Evolutionary conservation across 2,113 vertebrate genomes (phyloP).

Genomic region (Tachuris rubrigastra): DNA sequence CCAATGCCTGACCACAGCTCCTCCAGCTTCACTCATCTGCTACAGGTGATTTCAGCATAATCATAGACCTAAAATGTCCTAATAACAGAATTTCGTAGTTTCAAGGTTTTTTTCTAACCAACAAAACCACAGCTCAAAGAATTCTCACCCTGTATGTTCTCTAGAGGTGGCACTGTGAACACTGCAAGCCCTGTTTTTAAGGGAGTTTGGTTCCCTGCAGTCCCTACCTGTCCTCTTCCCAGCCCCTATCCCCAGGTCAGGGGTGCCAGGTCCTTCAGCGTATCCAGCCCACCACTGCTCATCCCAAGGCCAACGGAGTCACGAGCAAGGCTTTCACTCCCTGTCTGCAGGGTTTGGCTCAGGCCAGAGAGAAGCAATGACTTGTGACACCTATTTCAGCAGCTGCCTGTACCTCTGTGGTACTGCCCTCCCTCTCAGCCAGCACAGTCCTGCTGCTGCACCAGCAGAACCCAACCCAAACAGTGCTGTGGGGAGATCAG

Average conservation of each 20-base stretch:
- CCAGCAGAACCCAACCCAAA: background rate
- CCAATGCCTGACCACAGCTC: background rate
- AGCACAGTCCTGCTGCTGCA: background rate
- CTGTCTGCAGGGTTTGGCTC: background rate
- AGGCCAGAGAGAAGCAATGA: background rate
- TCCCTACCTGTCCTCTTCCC: background rate
- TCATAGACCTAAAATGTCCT: background rate
- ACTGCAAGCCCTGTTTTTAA: background rate
- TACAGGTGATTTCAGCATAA: background rate
- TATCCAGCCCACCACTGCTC: background rate
- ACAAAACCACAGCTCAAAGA: background rate
- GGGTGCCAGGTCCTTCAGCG: background rate
- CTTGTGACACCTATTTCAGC: background rate
- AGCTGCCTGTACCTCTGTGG: background rate
- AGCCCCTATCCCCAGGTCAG: background rate
- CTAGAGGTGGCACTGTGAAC: background rate
- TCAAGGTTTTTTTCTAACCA: background rate
- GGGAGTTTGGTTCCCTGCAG: background rate
- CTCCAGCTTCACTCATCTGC: background rate
- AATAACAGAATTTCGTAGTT: background rate
- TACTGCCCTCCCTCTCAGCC: fast-evolving
- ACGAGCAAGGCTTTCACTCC: background rate
- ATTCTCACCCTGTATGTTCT: background rate
- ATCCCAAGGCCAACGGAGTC: background rate
- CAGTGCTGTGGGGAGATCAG: background rate